Evolutionary conservation across 1,140 invertebrate species (phyloP).

Genomic region (Whitmania pigra): DNA sequence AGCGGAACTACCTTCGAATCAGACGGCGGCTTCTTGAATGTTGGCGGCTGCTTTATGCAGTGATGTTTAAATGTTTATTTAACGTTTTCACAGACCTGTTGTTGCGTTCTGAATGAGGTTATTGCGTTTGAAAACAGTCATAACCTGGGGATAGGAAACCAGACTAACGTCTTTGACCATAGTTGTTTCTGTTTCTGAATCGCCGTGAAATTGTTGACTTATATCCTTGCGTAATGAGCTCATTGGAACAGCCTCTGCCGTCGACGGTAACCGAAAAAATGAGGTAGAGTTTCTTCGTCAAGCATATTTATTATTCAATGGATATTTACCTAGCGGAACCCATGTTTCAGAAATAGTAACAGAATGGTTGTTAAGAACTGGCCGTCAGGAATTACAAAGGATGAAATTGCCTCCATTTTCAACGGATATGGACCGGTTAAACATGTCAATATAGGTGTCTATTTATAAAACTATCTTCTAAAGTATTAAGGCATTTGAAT

Average conservation of each 20-base stretch:
- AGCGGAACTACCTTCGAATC: background rate
- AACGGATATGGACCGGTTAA: background rate
- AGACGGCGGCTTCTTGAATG: background rate
- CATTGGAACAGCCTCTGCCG: background rate
- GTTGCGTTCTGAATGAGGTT: background rate
- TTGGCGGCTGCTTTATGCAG: no score
- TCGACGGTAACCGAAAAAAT: slow-evolving; percentile 2
- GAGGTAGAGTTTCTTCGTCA: background rate
- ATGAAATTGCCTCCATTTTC: background rate
- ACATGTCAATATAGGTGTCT: background rate
- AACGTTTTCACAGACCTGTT: background rate
- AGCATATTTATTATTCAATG: background rate
- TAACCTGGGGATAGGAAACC: no score
- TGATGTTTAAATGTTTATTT: slow-evolving; percentile 2
- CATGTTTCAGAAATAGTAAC: slow-evolving; percentile 1
- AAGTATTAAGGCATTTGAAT: no score
- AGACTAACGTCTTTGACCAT: no score
- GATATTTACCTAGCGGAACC: background rate
- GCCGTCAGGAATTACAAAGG: slow-evolving; percentile 2
- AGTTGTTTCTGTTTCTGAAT: no score
- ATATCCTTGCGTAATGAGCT: no score
- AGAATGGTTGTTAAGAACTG: slow-evolving; percentile 7
- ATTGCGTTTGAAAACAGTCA: no score
- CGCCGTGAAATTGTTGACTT: no score
- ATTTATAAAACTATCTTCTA: background rate